Evolutionary conservation across 1,140 invertebrate species (phyloP).

Genomic region (Mesaphorura yosii): DNA sequence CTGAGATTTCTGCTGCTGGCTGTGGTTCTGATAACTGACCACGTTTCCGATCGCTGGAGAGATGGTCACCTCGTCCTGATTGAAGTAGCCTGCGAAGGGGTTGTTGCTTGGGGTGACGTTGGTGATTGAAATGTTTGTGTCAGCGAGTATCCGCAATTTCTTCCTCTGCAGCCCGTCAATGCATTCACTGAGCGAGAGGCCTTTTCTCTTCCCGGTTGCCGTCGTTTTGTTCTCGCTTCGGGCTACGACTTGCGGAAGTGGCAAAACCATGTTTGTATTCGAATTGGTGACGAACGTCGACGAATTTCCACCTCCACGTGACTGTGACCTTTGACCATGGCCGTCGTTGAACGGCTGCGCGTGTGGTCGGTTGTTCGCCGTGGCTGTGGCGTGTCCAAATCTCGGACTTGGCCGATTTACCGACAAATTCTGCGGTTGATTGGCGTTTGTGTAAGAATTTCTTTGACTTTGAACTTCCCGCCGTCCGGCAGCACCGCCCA

Average conservation of each 20-base stretch:
- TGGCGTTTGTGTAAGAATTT: no score
- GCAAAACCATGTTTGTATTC: slow-evolving; percentile 13
- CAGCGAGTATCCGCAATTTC: slow-evolving; percentile 20
- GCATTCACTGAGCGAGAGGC: slow-evolving; percentile 20
- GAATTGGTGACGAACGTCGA: not conserved
- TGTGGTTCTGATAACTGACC: not conserved
- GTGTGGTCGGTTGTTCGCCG: not conserved
- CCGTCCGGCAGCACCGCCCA: not conserved
- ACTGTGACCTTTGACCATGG: not conserved
- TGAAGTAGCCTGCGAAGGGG: not conserved
- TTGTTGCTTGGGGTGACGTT: slow-evolving; percentile 1
- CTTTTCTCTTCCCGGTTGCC: slow-evolving; percentile 18
- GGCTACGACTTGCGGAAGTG: slow-evolving; percentile 1
- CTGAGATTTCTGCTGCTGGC: no score
- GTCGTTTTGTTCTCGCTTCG: slow-evolving; percentile 14
- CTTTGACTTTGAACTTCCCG: not conserved
- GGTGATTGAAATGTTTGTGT: slow-evolving; percentile 7
- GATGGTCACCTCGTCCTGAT: not conserved
- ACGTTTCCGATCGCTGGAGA: not conserved
- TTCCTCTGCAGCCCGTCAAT: slow-evolving; percentile 28
- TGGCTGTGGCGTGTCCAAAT: not conserved
- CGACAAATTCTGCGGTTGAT: not conserved
- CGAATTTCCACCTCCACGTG: not conserved
- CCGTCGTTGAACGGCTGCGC: no score
- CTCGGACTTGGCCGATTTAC: not conserved